phyloP scores from a whole-genome alignment of 2,797 vertebrate genomes.

The Otolemur crassicaudatus region DNA sequence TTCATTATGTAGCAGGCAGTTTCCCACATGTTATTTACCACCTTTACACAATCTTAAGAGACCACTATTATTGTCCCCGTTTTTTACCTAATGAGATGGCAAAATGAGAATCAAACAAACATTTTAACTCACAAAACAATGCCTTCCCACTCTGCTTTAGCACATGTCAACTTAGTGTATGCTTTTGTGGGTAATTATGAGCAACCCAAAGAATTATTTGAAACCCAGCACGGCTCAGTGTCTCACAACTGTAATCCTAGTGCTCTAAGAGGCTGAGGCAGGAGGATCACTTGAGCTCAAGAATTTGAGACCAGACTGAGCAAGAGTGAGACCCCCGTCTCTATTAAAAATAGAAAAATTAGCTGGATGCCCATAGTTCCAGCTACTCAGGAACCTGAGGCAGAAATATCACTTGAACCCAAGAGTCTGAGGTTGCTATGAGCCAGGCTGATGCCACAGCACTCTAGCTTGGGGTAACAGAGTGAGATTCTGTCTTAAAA shows the following conservation, averaged over 20 bases:
- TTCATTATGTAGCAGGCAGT: background rate
- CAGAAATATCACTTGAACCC: no score
- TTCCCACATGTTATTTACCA: background rate
- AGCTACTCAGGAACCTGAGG: no score
- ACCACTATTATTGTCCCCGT: background rate
- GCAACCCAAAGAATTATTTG: background rate
- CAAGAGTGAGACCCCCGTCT: no score
- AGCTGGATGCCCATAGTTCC: no score
- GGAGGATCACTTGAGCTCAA: no score
- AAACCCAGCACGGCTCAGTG: background rate
- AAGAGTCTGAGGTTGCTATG: no score
- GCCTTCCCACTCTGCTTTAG: background rate
- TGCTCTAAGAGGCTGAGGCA: no score
- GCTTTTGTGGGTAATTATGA: background rate
- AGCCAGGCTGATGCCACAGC: no score
- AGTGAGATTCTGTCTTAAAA: background rate
- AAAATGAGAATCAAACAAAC: background rate
- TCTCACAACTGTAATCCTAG: no score
- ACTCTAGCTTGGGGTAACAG: no score
- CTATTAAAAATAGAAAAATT: no score
- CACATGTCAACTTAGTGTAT: background rate
- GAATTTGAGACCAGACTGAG: no score
- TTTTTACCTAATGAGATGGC: background rate
- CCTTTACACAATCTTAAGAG: background rate
- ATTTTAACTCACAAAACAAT: background rate